Conservation (phyloP, 2,888 invertebrate genomes). For the Ophion ventricosus region DNA sequence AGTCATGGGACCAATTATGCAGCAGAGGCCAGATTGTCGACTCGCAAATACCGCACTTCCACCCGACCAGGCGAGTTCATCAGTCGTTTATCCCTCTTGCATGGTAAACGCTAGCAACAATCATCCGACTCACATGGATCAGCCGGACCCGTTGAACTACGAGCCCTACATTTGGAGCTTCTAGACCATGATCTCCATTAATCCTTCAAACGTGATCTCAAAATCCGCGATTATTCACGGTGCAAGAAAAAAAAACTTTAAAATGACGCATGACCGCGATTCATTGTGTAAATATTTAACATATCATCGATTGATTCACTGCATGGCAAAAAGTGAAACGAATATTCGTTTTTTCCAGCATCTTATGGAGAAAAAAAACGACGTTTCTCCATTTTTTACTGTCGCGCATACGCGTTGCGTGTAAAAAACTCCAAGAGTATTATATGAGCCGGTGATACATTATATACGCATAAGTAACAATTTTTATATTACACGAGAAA, state of each 20-base stretch:
- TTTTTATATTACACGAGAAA: slow-evolving; percentile 64
- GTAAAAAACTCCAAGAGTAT: slow-evolving; percentile 57
- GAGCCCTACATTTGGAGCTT: slow-evolving; percentile 82
- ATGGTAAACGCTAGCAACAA: slow-evolving; percentile 75
- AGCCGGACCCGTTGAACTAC: slow-evolving; percentile 80
- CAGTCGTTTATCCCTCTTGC: slow-evolving; percentile 79
- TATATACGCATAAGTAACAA: slow-evolving; percentile 55
- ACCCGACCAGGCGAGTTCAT: slow-evolving; percentile 71
- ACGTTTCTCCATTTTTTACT: slow-evolving; percentile 33
- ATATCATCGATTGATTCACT: slow-evolving; percentile 56
- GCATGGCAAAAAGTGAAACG: slow-evolving; percentile 22
- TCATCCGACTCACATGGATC: slow-evolving; percentile 79
- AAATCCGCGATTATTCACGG: slow-evolving; percentile 20
- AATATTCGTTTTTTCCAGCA: slow-evolving; percentile 19
- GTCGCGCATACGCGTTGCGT: slow-evolving; percentile 33
- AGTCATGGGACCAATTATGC: slow-evolving; percentile 78
- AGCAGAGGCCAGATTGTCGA: slow-evolving; percentile 79
- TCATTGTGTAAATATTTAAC: slow-evolving; percentile 59
- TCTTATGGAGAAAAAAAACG: not conserved
- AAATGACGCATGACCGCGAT: slow-evolving; percentile 6
- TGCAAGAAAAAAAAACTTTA: not conserved
- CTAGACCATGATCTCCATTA: slow-evolving; percentile 64
- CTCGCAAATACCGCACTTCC: slow-evolving; percentile 69
- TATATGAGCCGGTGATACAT: slow-evolving; percentile 62
- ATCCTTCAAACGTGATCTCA: slow-evolving; percentile 45